Evolutionary conservation across 1,140 invertebrate genomes (phyloP), one percentile per base, ranked within the genome.

Genomic region (Magallana angulata): DNA sequence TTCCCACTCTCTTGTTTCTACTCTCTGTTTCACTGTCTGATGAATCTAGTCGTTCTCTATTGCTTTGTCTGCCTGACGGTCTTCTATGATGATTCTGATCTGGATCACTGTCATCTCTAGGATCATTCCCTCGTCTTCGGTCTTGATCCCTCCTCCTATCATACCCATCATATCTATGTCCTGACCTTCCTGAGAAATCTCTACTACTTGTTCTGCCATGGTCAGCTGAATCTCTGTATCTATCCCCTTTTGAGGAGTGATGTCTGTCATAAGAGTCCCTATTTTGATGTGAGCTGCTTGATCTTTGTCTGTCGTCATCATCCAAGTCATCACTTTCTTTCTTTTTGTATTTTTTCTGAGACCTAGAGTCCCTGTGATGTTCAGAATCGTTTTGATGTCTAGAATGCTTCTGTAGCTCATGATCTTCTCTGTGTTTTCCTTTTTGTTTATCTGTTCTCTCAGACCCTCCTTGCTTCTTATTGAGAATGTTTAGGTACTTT

Each of bases 401-500:
- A 59, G 62, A 60, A 56, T 68, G 14, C 12, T 57, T 82, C 4
- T 80, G 59, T 56, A 14, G 30, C 11, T 83, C 76, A 6, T 24
- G 14, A 14, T 62, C 56, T n/a, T 59, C 58, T 82, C 30, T 14
- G 24, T 89, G 88, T 16, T 91, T 81, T 30, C 90, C 90, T n/a
- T 84, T 88, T 56, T 91, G 68, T 48, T 91, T 64, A 71, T 91
- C 90, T 85, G 90, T 89, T 16, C 87, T 68, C 7, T 80, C 64
- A 86, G 58, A 14, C 58, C 57, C 57, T 82, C 80, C 56, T n/a
- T 91, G 85, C 84, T 92, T 92, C 64, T 92, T 89, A 57, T 88
- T 90, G 5, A 93, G 76, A 64, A 93, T 92, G n/a, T 88, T 88
- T 24, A 93, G 84, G 82, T 93, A 93, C 88, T 93, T 88, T 58